Conservation (phyloP, 2,797 vertebrate species). For the Tenualosa ilisha region DNA sequence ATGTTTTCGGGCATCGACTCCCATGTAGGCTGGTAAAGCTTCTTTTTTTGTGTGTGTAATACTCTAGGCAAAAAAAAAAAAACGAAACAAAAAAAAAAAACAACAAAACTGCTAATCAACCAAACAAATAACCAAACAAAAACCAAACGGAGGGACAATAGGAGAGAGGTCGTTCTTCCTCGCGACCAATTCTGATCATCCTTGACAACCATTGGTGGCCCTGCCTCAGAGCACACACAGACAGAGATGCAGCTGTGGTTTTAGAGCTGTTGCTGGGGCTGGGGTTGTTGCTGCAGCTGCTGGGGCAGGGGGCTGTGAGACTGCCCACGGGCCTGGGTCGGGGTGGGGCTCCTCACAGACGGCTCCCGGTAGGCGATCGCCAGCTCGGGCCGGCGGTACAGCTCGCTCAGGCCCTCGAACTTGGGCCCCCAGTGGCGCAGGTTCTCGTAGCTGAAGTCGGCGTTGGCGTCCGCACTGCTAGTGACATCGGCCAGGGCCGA, state of each 20-base stretch:
- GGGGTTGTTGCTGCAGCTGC: not conserved
- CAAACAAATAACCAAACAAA: not conserved
- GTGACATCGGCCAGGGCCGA: slow-evolving; percentile 58
- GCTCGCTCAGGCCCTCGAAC: slow-evolving; percentile 78
- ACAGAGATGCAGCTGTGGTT: not conserved
- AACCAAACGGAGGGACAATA: not conserved
- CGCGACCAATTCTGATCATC: not conserved
- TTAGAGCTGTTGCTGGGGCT: not conserved
- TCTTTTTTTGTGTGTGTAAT: slow-evolving; percentile 22
- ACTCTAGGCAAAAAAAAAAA: not conserved
- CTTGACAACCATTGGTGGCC: not conserved
- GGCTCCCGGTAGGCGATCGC: slow-evolving; percentile 60
- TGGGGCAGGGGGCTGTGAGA: not conserved
- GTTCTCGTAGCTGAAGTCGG: slow-evolving; percentile 67
- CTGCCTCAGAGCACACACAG: not conserved
- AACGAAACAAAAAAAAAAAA: not conserved
- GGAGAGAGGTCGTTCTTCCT: not conserved
- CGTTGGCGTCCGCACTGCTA: not conserved
- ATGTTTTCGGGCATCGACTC: not conserved
- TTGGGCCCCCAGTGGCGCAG: slow-evolving; percentile 80
- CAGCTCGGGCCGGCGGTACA: slow-evolving; percentile 71
- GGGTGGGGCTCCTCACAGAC: slow-evolving; percentile 47
- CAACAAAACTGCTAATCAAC: not conserved
- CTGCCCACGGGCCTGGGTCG: not conserved
- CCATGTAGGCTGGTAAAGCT: slow-evolving; percentile 49